A percentile compares a stretch with the other conserved stretches of the same genome.
phyloP scores from a whole-genome alignment of 2,113 vertebrate genomes.

The Saccopteryx bilineata region DNA sequence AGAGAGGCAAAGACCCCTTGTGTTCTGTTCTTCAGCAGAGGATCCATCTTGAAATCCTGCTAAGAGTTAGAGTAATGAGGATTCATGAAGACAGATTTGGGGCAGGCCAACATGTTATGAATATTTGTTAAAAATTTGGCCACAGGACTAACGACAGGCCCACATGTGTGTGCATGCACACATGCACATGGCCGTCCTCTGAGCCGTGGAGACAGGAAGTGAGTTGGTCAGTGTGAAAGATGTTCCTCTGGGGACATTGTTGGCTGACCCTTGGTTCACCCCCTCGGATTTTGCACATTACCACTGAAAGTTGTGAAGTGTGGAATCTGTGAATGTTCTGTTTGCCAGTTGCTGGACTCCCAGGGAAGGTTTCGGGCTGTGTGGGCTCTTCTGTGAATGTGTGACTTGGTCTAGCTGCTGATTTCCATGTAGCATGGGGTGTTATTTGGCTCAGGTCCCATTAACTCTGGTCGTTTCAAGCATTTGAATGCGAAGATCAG shows the following conservation, averaged over 20 bases:
- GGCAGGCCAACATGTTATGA: neutral
- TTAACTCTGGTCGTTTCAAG: conserved; percentile 29
- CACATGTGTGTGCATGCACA: neutral
- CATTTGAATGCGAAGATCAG: neutral
- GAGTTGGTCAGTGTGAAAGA: neutral
- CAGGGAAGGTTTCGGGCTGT: neutral
- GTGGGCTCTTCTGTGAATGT: neutral
- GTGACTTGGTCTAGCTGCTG: neutral
- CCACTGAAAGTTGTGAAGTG: neutral
- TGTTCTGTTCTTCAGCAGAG: neutral
- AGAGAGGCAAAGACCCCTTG: neutral
- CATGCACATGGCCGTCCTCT: too few species aligned
- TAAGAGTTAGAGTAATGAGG: neutral
- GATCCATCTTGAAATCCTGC: conserved; percentile 23
- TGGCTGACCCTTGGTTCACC: neutral
- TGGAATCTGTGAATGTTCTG: neutral
- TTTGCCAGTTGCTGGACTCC: neutral
- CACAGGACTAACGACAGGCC: neutral
- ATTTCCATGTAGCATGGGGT: neutral
- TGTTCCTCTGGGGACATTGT: neutral
- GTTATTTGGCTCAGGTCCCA: conserved; percentile 14
- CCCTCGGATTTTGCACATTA: neutral
- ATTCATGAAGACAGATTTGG: neutral
- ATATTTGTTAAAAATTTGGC: neutral
- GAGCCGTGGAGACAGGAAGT: too few species aligned